Evolutionary conservation across 2,797 vertebrate species (phyloP), one percentile per base, ranked within the genome.

Genomic region (Clarias laeviceps): DNA sequence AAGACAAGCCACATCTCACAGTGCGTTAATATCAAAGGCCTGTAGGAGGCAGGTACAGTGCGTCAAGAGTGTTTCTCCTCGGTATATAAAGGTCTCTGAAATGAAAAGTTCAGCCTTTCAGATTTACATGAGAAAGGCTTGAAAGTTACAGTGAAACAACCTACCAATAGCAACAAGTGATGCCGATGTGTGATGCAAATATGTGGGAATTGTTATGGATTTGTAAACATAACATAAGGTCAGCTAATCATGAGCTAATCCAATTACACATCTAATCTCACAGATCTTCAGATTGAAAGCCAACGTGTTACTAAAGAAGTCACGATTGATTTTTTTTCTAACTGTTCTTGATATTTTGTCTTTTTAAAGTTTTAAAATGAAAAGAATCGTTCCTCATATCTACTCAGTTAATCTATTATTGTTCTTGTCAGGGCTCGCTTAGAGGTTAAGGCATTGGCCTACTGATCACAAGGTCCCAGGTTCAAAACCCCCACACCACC

Each of bases 1-100:
- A 91, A 91, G 92, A 91, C 82, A 90, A 95, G 91, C 86, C 73
- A 54, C 88, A 89, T 92, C 92, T 93, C 90, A 91, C 86, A 88
- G 45, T 32, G 88, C 90, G 92, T 92, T 89, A 93, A 90, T 88
- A 88, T 93, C 90, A 93, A 91, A 85, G 62, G 37, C 34, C 34
- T 45, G 65, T 84, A 45, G 66, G 82, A 65, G 64, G 82, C 50
- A 84, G 82, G 84, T 69, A 34, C 8, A 15, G 45, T 79, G 81
- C 61, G 65, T 84, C 50, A 56, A 79, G 79, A 79, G 83, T 84
- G 80, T 81, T 84, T 83, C 64, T 84, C 4, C 34, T 82, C 22
- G 65, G 57, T n/a, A 50, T 70, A 57, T 82, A 84, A 80, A 77
- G 7, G 4, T 59, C 84, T 85, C 50, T 66, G 56, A 56, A 80